Evolutionary conservation across 2,888 invertebrate species (phyloP), one percentile per base, ranked within the genome.

Genomic region (Dryobota labecula): DNA sequence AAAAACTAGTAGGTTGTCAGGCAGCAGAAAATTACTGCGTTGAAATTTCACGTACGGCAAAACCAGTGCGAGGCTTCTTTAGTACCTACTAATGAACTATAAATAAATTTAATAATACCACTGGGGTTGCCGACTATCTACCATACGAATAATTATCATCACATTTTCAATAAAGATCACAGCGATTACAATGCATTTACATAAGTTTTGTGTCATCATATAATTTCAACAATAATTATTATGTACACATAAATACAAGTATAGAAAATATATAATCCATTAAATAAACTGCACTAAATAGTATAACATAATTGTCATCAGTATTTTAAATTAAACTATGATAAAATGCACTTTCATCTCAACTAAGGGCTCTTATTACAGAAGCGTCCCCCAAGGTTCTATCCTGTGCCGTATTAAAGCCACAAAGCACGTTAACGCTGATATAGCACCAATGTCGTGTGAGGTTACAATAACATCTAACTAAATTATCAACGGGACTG

Each of bases 111-210:
- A 70, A 76, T 70, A 77, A 73, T 67, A 73, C 67, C 84, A 85
- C 81, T 73, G 84, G 81, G 75, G 45, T 60, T 70, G 41, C 49
- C 67, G 18, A 51, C 45, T 72, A 58, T 53, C 73, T 71, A 76
- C 51, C 56, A 71, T 65, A 63, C 38, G 27, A 60, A 72, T 47
- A 49, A 62, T 58, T 30, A 70, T 60, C 70, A 71, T 65, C 80
- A 78, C 45, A 81, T 68, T 70, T 84, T 76, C 62, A 61, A 68
- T 73, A 65, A 67, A 76, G 65, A 84, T 84, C 86, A 84, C 84
- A 84, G 84, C 74, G 49, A 73, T 72, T 84, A 66, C 64, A 80
- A 83, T 80, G 57, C 70, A 65, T 80, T 70, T 51, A 61, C 69
- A 67, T 73, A 79, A 57, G n/a, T 38, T 81, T 62, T 62, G 68